Evolutionary conservation across 2,888 invertebrate species (phyloP).

Genomic region (Polymixis flavicincta): DNA sequence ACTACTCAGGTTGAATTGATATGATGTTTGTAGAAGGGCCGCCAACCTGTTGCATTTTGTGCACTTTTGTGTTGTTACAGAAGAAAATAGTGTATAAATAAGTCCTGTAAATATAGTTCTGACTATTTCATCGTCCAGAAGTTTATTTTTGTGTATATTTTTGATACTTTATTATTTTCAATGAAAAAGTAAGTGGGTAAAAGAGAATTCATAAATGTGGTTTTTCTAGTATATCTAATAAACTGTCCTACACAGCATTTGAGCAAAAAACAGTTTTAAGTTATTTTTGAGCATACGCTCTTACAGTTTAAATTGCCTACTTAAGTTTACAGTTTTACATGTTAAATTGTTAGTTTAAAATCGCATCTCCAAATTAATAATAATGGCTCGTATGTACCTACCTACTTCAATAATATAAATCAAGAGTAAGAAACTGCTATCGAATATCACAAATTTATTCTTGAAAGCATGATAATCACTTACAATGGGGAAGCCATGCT

Average conservation of each 20-base stretch:
- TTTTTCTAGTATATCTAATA: neutral
- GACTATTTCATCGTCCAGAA: neutral
- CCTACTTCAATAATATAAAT: neutral
- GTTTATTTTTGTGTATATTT: neutral
- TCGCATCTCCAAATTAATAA: neutral
- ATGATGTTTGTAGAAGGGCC: constrained; percentile 48
- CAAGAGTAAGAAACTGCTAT: neutral
- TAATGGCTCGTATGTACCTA: neutral
- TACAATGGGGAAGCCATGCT: neutral
- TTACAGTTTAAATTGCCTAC: neutral
- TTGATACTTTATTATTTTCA: neutral
- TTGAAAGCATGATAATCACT: neutral
- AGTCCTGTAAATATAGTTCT: neutral
- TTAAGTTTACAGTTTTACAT: neutral
- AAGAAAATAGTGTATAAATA: neutral
- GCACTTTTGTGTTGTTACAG: constrained; percentile 22
- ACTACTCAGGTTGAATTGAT: constrained; percentile 54
- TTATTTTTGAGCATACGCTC: neutral
- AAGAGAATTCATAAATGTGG: neutral
- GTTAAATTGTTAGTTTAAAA: neutral
- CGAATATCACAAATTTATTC: neutral
- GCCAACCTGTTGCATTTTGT: constrained; percentile 48
- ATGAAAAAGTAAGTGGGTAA: neutral
- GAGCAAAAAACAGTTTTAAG: neutral
- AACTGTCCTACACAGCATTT: neutral